Evolutionary conservation across 1,140 invertebrate genomes (phyloP).

Genomic region (Drosophila lacertosa): DNA sequence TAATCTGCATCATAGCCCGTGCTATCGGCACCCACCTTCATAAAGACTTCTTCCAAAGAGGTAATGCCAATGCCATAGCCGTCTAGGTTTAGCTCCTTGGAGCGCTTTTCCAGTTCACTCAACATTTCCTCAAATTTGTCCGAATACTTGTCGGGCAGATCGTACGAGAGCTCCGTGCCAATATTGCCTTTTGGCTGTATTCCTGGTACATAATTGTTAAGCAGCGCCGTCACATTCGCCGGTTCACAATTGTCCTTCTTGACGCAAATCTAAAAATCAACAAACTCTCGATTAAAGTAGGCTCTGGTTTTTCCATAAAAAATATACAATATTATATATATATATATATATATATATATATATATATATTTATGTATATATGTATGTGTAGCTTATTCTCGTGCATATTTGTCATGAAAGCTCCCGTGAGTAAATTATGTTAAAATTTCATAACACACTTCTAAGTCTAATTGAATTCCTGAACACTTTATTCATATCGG

Average conservation of each 20-base stretch:
- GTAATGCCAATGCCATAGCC: constrained; percentile 97
- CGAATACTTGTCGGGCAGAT: constrained; percentile 63
- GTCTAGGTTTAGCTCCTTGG: constrained; percentile 84
- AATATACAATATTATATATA: too few species aligned
- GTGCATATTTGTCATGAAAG: too few species aligned
- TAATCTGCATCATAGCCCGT: constrained; percentile 44
- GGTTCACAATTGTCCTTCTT: constrained; percentile 69
- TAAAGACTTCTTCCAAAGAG: constrained; percentile 94
- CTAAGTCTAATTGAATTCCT: too few species aligned
- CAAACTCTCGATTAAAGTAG: background rate
- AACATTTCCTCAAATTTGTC: constrained; percentile 73
- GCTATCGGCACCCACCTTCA: constrained; percentile 86
- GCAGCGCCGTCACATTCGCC: constrained; percentile 58
- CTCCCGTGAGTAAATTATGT: too few species aligned
- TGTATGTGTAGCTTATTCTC: too few species aligned
- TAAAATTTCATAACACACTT: too few species aligned
- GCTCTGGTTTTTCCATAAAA: too few species aligned
- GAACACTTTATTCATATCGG: too few species aligned
- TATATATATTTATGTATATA: too few species aligned
- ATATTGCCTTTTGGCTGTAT: constrained; percentile 71
- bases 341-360: too few species aligned
- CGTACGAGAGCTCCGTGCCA: constrained; percentile 73
- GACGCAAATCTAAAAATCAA: constrained; percentile 63
- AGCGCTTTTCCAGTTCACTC: constrained; percentile 59
- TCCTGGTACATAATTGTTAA: constrained; percentile 69